phyloP scores from a whole-genome alignment of 2,797 vertebrate genomes.

The Protonibea diacanthus region DNA sequence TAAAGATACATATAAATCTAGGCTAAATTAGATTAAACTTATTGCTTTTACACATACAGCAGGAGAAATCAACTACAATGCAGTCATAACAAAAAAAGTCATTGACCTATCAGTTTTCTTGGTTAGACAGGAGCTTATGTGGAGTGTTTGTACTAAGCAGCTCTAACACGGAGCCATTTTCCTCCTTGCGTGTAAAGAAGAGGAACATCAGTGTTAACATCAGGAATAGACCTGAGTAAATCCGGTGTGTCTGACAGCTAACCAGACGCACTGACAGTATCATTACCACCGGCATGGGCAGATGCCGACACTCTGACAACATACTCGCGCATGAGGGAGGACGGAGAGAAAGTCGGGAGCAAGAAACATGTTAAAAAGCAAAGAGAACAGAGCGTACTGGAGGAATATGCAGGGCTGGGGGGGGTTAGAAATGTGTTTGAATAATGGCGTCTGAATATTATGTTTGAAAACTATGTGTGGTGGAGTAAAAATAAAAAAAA shows the following conservation, averaged over 20 bases:
- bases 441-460: slow-evolving; percentile 58
- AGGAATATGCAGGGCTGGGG: not conserved
- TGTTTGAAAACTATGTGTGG: slow-evolving; percentile 53
- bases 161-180: slow-evolving; percentile 66
- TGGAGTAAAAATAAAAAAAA: slow-evolving; percentile 57
- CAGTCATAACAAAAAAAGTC: slow-evolving; percentile 17
- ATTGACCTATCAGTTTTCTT: slow-evolving; percentile 51
- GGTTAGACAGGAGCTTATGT: slow-evolving; percentile 55
- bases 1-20: not conserved
- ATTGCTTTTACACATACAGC: not conserved
- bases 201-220: slow-evolving; percentile 82
- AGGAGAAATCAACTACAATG: not conserved
- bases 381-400: slow-evolving; percentile 27
- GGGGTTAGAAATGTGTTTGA: slow-evolving; percentile 45
- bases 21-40: not conserved
- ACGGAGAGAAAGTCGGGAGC: slow-evolving; percentile 50
- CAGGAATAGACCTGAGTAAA: slow-evolving; percentile 76
- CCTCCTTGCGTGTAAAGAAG: slow-evolving; percentile 73
- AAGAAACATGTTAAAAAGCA: slow-evolving; percentile 36
- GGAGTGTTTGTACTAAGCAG: slow-evolving; percentile 72
- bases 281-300: slow-evolving; percentile 78
- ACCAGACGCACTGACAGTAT: slow-evolving; percentile 82
- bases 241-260: slow-evolving; percentile 79
- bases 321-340: slow-evolving; percentile 50
- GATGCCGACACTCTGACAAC: slow-evolving; percentile 78